Evolutionary conservation across 2,113 vertebrate species (phyloP), one percentile per base, ranked within the genome.

Genomic region (Xenopus laevis): DNA sequence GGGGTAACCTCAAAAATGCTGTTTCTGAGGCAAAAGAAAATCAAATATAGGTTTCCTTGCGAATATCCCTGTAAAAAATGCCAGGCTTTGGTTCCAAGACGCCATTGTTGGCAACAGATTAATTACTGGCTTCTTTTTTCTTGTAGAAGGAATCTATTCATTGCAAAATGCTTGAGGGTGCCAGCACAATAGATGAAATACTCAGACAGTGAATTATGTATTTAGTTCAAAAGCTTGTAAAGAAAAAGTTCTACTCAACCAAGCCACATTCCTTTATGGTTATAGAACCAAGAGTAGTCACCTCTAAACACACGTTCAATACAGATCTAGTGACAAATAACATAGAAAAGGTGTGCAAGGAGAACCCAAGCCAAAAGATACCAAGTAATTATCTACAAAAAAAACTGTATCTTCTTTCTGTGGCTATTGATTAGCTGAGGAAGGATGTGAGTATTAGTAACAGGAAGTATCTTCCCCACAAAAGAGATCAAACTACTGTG

Each of bases 381-480:
- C 23, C 23, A 27, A 27, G 23, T 27, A 2, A 40, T 33, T 57
- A 69, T 77, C 59, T 58, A 27, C 23, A 27, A 27, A 27, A 27
- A 27, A 27, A 27, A 63, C 45, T 69, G 58, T 13, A 69, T 77
- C 47, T 46, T 70, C 47, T 64, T 70, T 53, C 58, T 50, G 45
- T 69, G 46, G 30, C 65, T 68, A 75, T 52, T 68, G 72, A 76
- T 76, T 62, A 69, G 45, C 58, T 47, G 50, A 76, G 74, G 59
- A 70, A 77, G 67, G 74, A 70, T 77, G 50, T 18, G 69, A 18
- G 57, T 40, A 69, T 70, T 46, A 13, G 66, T 77, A 70, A 77
- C 74, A 77, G 67, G 59, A 70, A 77, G 50, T 63, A 77, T 77
- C 59, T 59, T 40, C 9, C 55, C 44, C 60, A 77, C 74, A 77